phyloP scores from a whole-genome alignment of 2,113 vertebrate species.

The Myotis brandtii region DNA sequence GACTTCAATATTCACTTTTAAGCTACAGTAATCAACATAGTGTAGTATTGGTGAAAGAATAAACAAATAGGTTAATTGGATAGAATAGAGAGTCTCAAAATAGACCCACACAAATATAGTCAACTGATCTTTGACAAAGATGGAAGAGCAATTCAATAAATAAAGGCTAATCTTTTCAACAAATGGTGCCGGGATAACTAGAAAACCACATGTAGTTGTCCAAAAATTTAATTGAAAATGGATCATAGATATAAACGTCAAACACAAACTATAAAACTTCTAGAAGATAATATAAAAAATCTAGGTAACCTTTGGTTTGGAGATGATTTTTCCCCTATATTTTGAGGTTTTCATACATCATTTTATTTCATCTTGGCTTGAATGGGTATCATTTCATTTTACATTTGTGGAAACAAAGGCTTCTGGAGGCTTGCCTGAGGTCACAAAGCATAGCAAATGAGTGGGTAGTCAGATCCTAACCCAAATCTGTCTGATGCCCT shows the following conservation, averaged over 20 bases:
- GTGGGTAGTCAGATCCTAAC: background rate
- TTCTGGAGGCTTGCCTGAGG: background rate
- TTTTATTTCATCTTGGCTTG: constrained; percentile 3
- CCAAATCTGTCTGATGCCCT: background rate
- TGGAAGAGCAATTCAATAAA: background rate
- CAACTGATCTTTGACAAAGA: constrained; percentile 26
- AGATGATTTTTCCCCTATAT: background rate
- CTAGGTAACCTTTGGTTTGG: background rate
- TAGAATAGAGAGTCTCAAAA: background rate
- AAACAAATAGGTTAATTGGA: background rate
- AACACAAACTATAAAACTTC: constrained; percentile 14
- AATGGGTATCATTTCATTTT: constrained; percentile 5
- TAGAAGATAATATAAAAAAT: background rate
- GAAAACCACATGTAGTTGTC: background rate
- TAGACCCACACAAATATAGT: background rate
- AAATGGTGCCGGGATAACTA: background rate
- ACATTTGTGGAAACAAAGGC: background rate
- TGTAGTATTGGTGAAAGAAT: background rate
- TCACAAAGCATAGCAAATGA: constrained; percentile 15
- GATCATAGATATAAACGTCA: background rate
- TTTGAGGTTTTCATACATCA: background rate
- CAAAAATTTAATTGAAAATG: constrained; percentile 21
- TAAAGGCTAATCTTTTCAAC: constrained; percentile 29
- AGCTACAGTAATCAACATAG: background rate
- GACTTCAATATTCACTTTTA: background rate